Conservation (phyloP, 2,797 vertebrate genomes). For the Myiotriccus ornatus region DNA sequence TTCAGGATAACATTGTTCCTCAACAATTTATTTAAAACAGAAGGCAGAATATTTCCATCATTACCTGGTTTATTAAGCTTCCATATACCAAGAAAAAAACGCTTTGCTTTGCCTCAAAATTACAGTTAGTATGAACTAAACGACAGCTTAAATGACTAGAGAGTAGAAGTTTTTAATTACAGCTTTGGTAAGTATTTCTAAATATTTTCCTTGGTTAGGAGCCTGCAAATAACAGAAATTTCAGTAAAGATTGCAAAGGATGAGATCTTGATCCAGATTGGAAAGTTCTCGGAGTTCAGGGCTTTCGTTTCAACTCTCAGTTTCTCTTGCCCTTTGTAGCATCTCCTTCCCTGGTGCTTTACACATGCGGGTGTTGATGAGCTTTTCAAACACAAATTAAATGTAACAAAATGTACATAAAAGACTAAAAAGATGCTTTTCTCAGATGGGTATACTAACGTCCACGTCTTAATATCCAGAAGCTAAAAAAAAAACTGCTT, state of each 20-base stretch:
- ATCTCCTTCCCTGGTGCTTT: neutral
- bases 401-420: neutral
- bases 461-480: neutral
- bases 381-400: neutral
- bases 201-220: neutral
- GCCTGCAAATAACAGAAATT: neutral
- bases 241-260: neutral
- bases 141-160: neutral
- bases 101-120: neutral
- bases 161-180: neutral
- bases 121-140: neutral
- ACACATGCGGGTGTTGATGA: neutral
- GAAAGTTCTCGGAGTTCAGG: neutral
- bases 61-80: constrained; percentile 5
- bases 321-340: neutral
- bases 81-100: neutral
- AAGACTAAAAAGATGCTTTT: neutral
- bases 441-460: neutral
- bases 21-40: constrained; percentile 22
- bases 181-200: neutral
- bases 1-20: constrained; percentile 19
- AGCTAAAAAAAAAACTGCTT: neutral
- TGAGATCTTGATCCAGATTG: neutral
- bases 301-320: neutral
- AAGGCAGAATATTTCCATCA: neutral